Percentiles rank a stretch among this genome's conserved stretches.
Conservation (phyloP, 2,113 vertebrate genomes). For the Thomomys bottae region DNA sequence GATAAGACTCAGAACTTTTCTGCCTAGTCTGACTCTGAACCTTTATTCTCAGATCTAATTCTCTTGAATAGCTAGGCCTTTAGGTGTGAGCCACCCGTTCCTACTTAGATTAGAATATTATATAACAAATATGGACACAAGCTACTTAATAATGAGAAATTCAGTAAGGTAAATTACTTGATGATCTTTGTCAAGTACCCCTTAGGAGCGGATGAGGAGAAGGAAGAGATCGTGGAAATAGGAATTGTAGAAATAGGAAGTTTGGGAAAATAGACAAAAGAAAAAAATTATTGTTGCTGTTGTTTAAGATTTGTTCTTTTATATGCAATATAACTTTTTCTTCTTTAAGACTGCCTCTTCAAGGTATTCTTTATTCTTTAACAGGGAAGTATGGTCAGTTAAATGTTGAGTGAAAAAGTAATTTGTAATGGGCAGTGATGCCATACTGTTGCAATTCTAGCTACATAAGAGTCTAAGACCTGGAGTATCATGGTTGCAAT, state of each 20-base stretch:
- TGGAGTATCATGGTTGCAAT: too few relatives aligned
- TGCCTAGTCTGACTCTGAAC: too few relatives aligned
- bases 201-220: background rate
- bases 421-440: too few relatives aligned
- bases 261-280: background rate
- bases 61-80: too few relatives aligned
- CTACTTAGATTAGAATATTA: constrained; percentile 3
- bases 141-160: constrained; percentile 33
- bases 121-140: constrained; percentile 17
- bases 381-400: background rate
- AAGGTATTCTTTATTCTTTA: background rate
- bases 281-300: background rate
- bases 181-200: background rate
- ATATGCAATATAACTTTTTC: background rate
- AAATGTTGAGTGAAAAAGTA: background rate
- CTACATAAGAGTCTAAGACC: too few relatives aligned
- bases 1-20: too few relatives aligned
- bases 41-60: too few relatives aligned
- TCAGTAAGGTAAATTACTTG: background rate
- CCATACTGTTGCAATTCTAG: too few relatives aligned
- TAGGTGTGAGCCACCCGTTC: too few relatives aligned
- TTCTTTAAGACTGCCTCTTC: background rate
- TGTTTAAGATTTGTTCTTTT: background rate
- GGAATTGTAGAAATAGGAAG: background rate
- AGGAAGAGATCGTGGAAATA: background rate